A percentile compares a stretch with the other conserved stretches of the same genome.
Conservation (phyloP, 2,113 vertebrate species). For the Hippolais icterina region DNA sequence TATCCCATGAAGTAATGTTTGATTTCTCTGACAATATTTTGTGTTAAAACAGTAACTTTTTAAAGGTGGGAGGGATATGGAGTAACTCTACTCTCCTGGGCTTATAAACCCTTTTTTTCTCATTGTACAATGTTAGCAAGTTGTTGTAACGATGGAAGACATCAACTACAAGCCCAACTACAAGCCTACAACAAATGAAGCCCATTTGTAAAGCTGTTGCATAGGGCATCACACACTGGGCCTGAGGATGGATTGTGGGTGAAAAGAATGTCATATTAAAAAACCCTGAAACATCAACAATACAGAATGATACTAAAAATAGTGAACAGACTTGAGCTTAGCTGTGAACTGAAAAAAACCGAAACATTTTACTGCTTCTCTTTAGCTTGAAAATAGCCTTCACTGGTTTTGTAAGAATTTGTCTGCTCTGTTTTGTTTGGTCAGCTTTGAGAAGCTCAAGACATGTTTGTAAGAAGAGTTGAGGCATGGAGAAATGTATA, state of each 20-base stretch:
- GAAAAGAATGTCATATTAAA: background rate
- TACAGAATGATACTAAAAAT: background rate
- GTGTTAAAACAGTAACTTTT: background rate
- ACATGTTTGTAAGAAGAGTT: background rate
- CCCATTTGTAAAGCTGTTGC: background rate
- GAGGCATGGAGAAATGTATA: background rate
- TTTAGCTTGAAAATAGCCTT: constrained; percentile 13
- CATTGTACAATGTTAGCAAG: background rate
- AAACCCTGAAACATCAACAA: background rate
- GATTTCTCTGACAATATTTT: background rate
- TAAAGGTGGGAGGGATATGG: background rate
- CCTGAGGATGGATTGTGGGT: background rate
- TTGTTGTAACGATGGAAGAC: background rate
- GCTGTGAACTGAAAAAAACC: background rate
- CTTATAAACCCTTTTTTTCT: background rate
- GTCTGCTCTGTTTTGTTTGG: background rate
- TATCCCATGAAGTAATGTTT: background rate
- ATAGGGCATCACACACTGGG: background rate
- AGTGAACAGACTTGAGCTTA: background rate
- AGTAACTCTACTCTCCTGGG: background rate
- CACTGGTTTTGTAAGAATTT: background rate
- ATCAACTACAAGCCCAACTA: background rate
- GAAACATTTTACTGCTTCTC: background rate
- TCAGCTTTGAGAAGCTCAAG: background rate
- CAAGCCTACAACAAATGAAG: background rate